phyloP scores from a whole-genome alignment of 2,113 vertebrate genomes.

The Ophthalmotilapia sp. region DNA sequence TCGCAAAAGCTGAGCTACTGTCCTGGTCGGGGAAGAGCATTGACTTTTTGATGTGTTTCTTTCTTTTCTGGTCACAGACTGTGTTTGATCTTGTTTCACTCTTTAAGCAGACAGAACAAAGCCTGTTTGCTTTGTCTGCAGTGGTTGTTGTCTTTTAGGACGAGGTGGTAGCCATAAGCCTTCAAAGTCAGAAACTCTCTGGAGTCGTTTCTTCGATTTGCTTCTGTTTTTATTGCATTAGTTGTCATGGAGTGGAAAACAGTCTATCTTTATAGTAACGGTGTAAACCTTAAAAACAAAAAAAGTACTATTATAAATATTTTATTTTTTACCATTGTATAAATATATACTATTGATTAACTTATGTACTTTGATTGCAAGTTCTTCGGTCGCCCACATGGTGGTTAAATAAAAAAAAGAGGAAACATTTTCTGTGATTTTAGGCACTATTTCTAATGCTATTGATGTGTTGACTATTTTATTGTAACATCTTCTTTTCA shows the following conservation, averaged over 20 bases:
- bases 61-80: slow-evolving; percentile 65
- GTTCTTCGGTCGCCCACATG: slow-evolving; percentile 48
- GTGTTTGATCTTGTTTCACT: slow-evolving; percentile 69
- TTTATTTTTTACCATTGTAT: slow-evolving; percentile 79
- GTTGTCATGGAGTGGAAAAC: slow-evolving; percentile 77
- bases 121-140: slow-evolving; percentile 65
- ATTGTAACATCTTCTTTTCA: slow-evolving; percentile 45
- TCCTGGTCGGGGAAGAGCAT: slow-evolving; percentile 29
- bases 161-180: slow-evolving; percentile 73
- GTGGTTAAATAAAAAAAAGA: slow-evolving; percentile 42
- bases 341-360: slow-evolving; percentile 76
- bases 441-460: slow-evolving; percentile 71
- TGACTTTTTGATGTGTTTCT: slow-evolving; percentile 64
- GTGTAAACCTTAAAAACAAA: slow-evolving; percentile 65
- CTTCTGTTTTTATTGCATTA: slow-evolving; percentile 69
- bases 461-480: slow-evolving; percentile 70
- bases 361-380: slow-evolving; percentile 74
- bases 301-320: slow-evolving; percentile 71
- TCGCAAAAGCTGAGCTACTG: slow-evolving; percentile 44
- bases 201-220: slow-evolving; percentile 60
- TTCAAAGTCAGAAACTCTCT: slow-evolving; percentile 63
- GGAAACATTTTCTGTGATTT: slow-evolving; percentile 63
- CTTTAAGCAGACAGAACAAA: slow-evolving; percentile 53
- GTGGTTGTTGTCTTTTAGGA: slow-evolving; percentile 73
- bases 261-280: slow-evolving; percentile 76